These are phyloP conservation scores for Tetraneura akinire DNA, from an alignment of 1,140 invertebrate species.

Conservation along the genomic window DNA sequence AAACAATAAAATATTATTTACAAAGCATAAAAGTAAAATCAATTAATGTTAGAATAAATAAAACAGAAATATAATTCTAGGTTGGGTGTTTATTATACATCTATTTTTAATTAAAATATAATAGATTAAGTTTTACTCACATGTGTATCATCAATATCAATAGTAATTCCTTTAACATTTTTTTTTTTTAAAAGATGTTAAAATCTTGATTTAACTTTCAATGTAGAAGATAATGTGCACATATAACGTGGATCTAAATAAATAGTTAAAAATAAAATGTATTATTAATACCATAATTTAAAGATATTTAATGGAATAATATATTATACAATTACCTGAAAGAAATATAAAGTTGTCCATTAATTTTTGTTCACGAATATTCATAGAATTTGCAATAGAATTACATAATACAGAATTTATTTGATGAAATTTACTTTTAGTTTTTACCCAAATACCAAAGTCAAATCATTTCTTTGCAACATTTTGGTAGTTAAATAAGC, in stretches of 20 bases:
- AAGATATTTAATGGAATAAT: neutral
- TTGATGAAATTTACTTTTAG: neutral
- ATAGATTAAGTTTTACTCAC: conserved; percentile 8
- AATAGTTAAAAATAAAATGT: neutral
- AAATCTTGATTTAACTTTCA: neutral
- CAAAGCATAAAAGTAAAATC: too few species aligned
- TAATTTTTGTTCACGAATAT: neutral
- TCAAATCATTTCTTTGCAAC: neutral
- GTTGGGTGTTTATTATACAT: too few species aligned
- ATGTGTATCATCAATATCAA: neutral
- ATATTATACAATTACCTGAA: neutral
- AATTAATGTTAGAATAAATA: too few species aligned
- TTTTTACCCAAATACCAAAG: neutral
- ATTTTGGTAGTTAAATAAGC: neutral
- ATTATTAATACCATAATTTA: neutral
- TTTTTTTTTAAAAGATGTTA: neutral
- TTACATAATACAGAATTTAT: neutral
- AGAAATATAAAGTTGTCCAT: neutral
- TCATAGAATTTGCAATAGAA: neutral
- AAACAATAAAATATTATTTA: too few species aligned
- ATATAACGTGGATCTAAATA: neutral
- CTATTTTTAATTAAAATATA: too few species aligned
- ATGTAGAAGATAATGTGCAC: neutral
- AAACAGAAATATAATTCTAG: too few species aligned
- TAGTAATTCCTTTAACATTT: neutral